Evolutionary conservation across 2,888 invertebrate species (phyloP).

Genomic region (Odontocolon sp.): DNA sequence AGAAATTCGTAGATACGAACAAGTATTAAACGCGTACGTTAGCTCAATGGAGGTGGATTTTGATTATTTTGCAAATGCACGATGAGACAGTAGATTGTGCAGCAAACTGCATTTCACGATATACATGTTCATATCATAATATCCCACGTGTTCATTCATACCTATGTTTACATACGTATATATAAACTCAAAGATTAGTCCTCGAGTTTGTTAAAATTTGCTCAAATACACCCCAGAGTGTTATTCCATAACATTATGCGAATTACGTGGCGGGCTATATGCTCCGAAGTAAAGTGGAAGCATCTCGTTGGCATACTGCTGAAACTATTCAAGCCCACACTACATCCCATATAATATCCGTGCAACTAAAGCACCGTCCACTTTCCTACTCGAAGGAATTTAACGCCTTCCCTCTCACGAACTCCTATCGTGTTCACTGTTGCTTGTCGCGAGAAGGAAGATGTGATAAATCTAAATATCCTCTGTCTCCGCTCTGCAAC

Average conservation of each 20-base stretch:
- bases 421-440: conserved; percentile 37
- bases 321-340: conserved; percentile 50
- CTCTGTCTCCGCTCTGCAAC: neutral
- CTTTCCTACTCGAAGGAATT: conserved; percentile 56
- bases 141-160: neutral
- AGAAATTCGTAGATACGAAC: conserved; percentile 8
- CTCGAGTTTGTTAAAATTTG: conserved; percentile 34
- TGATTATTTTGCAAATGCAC: too few relatives aligned
- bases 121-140: too few relatives aligned
- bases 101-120: too few relatives aligned
- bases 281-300: conserved; percentile 51
- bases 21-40: too few relatives aligned
- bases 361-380: conserved; percentile 44
- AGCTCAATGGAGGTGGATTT: too few relatives aligned
- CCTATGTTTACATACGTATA: conserved; percentile 16
- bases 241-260: conserved; percentile 48
- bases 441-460: conserved; percentile 40
- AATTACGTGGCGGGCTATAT: conserved; percentile 42
- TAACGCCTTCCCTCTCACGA: conserved; percentile 58
- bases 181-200: conserved; percentile 12
- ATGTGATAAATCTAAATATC: conserved; percentile 41
- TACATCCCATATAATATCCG: conserved; percentile 33
- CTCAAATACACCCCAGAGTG: conserved; percentile 41
- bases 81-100: too few relatives aligned
- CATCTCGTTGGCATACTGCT: conserved; percentile 22